Percentiles rank a stretch among this genome's conserved stretches.
These are phyloP conservation scores for Dissostichus mawsoni DNA, from an alignment of 2,113 vertebrate genomes.

Conservation along the genomic window DNA sequence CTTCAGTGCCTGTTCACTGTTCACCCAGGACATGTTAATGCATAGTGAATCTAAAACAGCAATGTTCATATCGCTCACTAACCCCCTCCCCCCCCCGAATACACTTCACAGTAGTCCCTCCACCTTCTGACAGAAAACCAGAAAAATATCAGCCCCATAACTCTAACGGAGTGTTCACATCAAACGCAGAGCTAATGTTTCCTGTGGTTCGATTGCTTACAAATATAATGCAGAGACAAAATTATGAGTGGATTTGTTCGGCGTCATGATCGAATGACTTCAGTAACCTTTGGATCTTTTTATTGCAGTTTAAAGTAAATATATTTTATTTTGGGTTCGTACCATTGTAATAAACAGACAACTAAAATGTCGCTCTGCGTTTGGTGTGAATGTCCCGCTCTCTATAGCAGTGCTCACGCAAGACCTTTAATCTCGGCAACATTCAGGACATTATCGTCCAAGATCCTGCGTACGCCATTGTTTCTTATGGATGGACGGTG, in stretches of 20 bases:
- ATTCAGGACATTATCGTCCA: neutral
- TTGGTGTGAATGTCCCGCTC: neutral
- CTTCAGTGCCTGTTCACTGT: neutral
- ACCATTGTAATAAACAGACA: too few species aligned
- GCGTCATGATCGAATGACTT: too few species aligned
- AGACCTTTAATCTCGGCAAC: neutral
- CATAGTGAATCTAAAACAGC: conserved; percentile 42
- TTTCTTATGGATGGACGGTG: conserved; percentile 25
- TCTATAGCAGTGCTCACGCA: neutral
- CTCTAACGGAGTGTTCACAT: neutral
- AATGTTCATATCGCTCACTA: conserved; percentile 3
- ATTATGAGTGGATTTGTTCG: too few species aligned
- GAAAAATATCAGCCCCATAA: neutral
- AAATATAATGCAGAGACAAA: too few species aligned
- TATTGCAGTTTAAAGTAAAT: too few species aligned
- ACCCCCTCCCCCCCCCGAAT: conserved; percentile 28
- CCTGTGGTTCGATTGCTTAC: too few species aligned
- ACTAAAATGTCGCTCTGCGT: too few species aligned
- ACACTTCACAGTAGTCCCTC: conserved; percentile 26
- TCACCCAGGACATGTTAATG: conserved; percentile 17
- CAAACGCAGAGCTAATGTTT: too few species aligned
- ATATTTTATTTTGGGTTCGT: too few species aligned
- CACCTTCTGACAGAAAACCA: conserved; percentile 14
- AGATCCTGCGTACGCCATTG: neutral
- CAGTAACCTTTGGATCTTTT: too few species aligned